Conservation (phyloP, 2,888 invertebrate species). For the Papilio protenor region DNA sequence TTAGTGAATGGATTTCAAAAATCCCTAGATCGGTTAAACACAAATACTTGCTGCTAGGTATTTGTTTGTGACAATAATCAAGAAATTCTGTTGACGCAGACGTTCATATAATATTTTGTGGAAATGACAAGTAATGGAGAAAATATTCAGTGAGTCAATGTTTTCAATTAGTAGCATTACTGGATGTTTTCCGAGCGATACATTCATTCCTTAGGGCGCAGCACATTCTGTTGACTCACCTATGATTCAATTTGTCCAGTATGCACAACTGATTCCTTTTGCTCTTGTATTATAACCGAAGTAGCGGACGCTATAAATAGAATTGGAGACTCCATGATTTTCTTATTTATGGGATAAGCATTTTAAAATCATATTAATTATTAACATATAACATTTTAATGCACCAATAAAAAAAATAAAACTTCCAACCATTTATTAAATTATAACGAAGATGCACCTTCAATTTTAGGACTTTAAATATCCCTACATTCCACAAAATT, state of each 20-base stretch:
- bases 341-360: neutral
- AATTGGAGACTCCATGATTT: neutral
- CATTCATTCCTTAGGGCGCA: slow-evolving; percentile 18
- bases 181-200: neutral
- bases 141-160: slow-evolving; percentile 27
- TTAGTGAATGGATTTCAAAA: too few species aligned
- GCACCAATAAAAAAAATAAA: too few species aligned
- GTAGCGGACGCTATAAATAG: slow-evolving; percentile 47
- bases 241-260: slow-evolving; percentile 56
- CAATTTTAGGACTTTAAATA: neutral
- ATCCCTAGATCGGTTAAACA: too few species aligned
- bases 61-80: neutral
- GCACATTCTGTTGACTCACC: slow-evolving; percentile 53
- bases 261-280: slow-evolving; percentile 50
- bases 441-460: neutral
- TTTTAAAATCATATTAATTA: neutral
- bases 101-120: neutral
- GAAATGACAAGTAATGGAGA: neutral
- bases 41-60: too few species aligned
- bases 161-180: slow-evolving; percentile 18
- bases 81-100: neutral
- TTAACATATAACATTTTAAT: neutral
- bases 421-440: neutral
- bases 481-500: neutral
- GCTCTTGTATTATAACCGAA: slow-evolving; percentile 44